phyloP scores from a whole-genome alignment of 2,797 vertebrate species.

The Eulemur coronatus region DNA sequence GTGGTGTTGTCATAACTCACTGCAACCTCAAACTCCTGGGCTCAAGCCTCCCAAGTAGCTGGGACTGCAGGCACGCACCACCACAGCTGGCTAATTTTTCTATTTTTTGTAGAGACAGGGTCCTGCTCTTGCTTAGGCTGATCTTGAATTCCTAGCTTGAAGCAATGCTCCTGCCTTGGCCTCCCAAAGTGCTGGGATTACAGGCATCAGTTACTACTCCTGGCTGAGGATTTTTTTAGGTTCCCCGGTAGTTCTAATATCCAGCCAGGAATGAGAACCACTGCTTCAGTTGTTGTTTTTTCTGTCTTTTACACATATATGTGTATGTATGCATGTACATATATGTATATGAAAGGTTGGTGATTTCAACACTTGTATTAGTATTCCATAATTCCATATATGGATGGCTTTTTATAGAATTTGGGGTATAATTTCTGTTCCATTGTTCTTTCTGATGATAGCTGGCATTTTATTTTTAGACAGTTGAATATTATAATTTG shows the following conservation, averaged over 20 bases:
- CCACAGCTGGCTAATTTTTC: too few species aligned
- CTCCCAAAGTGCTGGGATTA: neutral
- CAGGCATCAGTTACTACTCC: neutral
- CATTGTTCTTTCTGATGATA: slow-evolving; percentile 65
- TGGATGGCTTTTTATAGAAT: slow-evolving; percentile 55
- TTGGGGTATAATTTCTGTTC: slow-evolving; percentile 51
- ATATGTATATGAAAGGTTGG: neutral
- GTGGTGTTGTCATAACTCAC: neutral
- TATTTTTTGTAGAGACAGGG: too few species aligned
- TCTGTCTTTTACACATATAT: neutral
- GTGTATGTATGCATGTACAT: neutral
- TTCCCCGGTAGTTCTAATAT: neutral
- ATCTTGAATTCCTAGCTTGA: neutral
- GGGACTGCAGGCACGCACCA: too few species aligned
- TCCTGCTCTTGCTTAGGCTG: neutral
- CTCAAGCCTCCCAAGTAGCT: too few species aligned
- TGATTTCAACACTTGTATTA: slow-evolving; percentile 30
- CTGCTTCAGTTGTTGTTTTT: neutral
- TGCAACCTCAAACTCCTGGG: too few species aligned
- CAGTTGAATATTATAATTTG: slow-evolving; percentile 62
- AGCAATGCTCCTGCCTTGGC: neutral
- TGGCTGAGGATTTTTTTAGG: neutral
- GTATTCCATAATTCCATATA: slow-evolving; percentile 40
- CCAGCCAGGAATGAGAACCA: neutral
- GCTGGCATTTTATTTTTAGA: slow-evolving; percentile 70